Conservation (phyloP, 2,113 vertebrate species). For the Jacana jacana region DNA sequence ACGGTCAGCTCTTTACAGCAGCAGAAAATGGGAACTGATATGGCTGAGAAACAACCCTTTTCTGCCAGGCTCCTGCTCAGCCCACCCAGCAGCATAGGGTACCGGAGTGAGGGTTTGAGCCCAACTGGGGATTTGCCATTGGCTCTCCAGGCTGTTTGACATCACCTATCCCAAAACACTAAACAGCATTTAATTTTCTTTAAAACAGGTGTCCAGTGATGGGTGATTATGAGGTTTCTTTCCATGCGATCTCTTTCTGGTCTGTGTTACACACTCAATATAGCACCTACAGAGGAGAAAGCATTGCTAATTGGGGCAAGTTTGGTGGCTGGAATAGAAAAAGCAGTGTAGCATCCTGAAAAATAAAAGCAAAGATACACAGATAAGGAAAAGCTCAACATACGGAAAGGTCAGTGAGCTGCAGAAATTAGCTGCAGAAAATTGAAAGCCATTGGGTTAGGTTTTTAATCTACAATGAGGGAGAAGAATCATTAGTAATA, state of each 20-base stretch:
- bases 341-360: constrained; percentile 77
- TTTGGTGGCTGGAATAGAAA: constrained; percentile 69
- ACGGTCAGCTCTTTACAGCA: not conserved
- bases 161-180: not conserved
- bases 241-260: not conserved
- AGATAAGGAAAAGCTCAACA: constrained; percentile 12
- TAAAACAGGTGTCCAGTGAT: not conserved
- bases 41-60: not conserved
- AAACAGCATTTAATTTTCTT: not conserved
- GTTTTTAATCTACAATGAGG: constrained; percentile 39
- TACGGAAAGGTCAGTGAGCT: not conserved
- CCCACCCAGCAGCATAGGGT: not conserved
- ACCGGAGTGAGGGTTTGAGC: not conserved
- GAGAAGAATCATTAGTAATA: constrained; percentile 26
- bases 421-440: constrained; percentile 32
- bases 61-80: not conserved
- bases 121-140: not conserved
- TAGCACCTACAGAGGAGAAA: constrained; percentile 72
- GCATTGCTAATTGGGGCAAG: constrained; percentile 70
- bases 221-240: not conserved
- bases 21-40: not conserved
- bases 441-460: constrained; percentile 24
- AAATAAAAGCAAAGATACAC: constrained; percentile 71
- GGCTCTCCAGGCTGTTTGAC: not conserved
- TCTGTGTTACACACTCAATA: not conserved